Evolutionary conservation across 2,113 vertebrate species (phyloP), one percentile per base, ranked within the genome.

Genomic region (Seriola dumerili): DNA sequence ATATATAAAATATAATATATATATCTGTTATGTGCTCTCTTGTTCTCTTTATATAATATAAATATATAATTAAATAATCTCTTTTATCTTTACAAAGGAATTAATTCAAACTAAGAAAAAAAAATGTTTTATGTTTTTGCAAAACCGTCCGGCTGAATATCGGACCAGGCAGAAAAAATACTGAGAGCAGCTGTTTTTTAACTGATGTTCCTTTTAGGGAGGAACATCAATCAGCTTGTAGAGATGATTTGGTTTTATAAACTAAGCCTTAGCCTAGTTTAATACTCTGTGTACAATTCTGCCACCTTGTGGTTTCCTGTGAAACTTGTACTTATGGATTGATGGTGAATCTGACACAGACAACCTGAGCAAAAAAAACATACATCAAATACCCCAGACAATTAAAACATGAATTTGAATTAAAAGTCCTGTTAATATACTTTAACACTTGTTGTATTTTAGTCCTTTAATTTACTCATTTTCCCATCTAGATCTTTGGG

Each of bases 261-360:
- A 68, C 17, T 42, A 13, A 68, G 52, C 42, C 5, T 23, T 11
- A 77, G 1, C 44, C 66, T 25, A 13, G 21, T 64, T 25, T 34
- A 50, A 16, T 4, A 67, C 19, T 83, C 48, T 58, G 54, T 65
- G 81, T 81, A 6, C 71, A 86, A 85, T 54, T 25, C 81, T 64
- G 90, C 85, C 93, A 87, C 70, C 90, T 89, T 17, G 76, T 92
- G 93, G 88, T 29, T 25, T 8, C 3, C 19, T n/a, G 11, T 25
- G 40, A 67, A 32, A 54, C 21, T 64, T 32, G 38, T 12, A 13
- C 8, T 3, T 44, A 17, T 44, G 7, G 34, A 3, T 12, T 9
- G 21, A 2, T 29, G 29, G 29, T 3, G 29, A 29, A 2, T 29
- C 29, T 29, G 29, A 29, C 9, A 9, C 40, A 2, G 40, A 42